These are phyloP conservation scores for Helicoverpa zea DNA, from an alignment of 1,140 invertebrate species.

Conservation along the genomic window DNA sequence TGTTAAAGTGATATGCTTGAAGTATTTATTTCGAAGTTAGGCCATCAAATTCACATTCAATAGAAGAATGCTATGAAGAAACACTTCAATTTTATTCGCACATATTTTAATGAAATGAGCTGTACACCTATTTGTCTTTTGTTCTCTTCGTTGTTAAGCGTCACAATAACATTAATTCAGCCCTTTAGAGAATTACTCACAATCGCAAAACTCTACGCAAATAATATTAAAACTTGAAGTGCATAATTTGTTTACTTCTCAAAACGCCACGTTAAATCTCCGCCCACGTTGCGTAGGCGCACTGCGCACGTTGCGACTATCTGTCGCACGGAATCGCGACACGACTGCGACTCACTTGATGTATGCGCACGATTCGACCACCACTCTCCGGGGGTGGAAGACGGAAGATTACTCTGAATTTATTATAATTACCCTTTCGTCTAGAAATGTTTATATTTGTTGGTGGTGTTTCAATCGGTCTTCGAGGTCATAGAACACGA, in stretches of 20 bases:
- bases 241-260: constrained; percentile 36
- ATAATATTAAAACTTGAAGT: constrained; percentile 28
- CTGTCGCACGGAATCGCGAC: constrained; percentile 53
- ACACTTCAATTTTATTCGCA: too few relatives aligned
- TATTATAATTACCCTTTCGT: constrained; percentile 40
- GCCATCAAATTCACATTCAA: too few relatives aligned
- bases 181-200: neutral
- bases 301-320: constrained; percentile 51
- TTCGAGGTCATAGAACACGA: neutral
- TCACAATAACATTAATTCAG: too few relatives aligned
- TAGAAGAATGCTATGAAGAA: too few relatives aligned
- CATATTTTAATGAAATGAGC: too few relatives aligned
- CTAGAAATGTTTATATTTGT: constrained; percentile 31
- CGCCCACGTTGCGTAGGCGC: constrained; percentile 49
- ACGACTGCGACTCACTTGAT: constrained; percentile 50
- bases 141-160: too few relatives aligned
- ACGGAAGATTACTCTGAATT: constrained; percentile 37
- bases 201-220: constrained; percentile 11
- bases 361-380: constrained; percentile 50
- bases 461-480: neutral
- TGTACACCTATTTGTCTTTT: too few relatives aligned
- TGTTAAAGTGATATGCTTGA: too few relatives aligned
- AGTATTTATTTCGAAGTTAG: too few relatives aligned
- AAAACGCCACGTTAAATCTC: constrained; percentile 41
- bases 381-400: constrained; percentile 41